Evolutionary conservation across 2,888 invertebrate species (phyloP).

Genomic region (Corbicula japonica): DNA sequence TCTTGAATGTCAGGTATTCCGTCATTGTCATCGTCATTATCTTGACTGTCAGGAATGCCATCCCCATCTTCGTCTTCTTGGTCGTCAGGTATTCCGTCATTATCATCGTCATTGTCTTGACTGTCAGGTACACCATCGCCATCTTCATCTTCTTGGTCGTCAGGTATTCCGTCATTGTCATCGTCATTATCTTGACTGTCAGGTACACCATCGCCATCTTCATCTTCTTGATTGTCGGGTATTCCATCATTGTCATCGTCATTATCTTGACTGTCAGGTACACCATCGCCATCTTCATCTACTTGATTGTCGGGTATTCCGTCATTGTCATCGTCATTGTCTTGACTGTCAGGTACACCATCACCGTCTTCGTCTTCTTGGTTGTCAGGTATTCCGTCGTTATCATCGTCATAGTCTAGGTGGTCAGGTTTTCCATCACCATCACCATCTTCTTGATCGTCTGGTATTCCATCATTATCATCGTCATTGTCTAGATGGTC

Average conservation of each 20-base stretch:
- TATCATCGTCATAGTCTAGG: slow-evolving; percentile 73
- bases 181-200: slow-evolving; percentile 73
- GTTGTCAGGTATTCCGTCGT: slow-evolving; percentile 80
- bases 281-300: slow-evolving; percentile 81
- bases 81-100: slow-evolving; percentile 74
- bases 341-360: slow-evolving; percentile 67
- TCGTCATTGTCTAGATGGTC: slow-evolving; percentile 78
- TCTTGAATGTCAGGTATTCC: slow-evolving; percentile 76
- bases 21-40: slow-evolving; percentile 79
- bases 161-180: slow-evolving; percentile 84
- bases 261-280: slow-evolving; percentile 77
- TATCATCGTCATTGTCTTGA: slow-evolving; percentile 74
- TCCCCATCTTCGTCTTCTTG: slow-evolving; percentile 74
- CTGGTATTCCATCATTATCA: slow-evolving; percentile 74
- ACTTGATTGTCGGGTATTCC: slow-evolving; percentile 79
- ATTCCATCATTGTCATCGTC: slow-evolving; percentile 83
- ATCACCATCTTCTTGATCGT: slow-evolving; percentile 70
- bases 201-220: slow-evolving; percentile 82
- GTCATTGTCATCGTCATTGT: slow-evolving; percentile 72
- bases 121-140: slow-evolving; percentile 81
- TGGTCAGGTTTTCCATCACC: slow-evolving; percentile 78
- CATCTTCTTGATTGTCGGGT: slow-evolving; percentile 73
- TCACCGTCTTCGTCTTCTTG: slow-evolving; percentile 78
- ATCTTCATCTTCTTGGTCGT: slow-evolving; percentile 72
- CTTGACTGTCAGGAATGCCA: slow-evolving; percentile 73